Conservation (phyloP, 92 coral and sea anemone genomes). For the Ricordea florida region DNA sequence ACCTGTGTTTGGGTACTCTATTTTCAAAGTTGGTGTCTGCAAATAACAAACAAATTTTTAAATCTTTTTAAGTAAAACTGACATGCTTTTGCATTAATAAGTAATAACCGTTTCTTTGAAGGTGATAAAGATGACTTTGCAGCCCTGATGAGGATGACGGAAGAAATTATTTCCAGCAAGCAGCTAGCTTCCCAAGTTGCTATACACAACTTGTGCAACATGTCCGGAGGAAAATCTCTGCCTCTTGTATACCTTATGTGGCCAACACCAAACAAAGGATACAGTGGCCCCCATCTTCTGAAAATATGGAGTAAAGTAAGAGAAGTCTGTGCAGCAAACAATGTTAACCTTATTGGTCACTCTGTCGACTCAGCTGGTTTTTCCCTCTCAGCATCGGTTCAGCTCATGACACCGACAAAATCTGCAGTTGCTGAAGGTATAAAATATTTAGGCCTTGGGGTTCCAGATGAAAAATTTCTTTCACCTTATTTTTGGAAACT, state of each 20-base stretch:
- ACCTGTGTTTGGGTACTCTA: no score
- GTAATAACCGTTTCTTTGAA: no score
- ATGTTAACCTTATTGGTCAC: conserved; percentile 23
- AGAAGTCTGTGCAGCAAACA: neutral
- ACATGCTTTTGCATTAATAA: no score
- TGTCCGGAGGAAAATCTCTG: neutral
- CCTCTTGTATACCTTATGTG: conserved; percentile 26
- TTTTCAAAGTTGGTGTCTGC: no score
- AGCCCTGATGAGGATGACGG: no score
- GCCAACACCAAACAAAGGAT: conserved; percentile 30
- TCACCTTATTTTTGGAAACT: conserved; percentile 47
- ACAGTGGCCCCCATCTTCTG: conserved; percentile 5
- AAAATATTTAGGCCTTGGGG: conserved; percentile 18
- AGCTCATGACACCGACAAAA: conserved; percentile 36
- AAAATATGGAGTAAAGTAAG: conserved; percentile 16
- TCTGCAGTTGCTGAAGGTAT: conserved; percentile 17
- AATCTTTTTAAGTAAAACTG: no score
- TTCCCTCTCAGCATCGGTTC: conserved; percentile 32
- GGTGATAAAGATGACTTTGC: no score
- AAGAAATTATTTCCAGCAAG: no score
- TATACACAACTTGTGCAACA: no score
- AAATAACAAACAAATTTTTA: no score
- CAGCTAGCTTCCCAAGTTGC: no score
- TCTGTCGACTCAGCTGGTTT: conserved; percentile 43
- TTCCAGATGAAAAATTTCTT: conserved; percentile 17